A percentile compares a stretch with the other conserved stretches of the same genome.
Evolutionary conservation across 2,888 invertebrate genomes (phyloP).

Genomic region (Rapana venosa): DNA sequence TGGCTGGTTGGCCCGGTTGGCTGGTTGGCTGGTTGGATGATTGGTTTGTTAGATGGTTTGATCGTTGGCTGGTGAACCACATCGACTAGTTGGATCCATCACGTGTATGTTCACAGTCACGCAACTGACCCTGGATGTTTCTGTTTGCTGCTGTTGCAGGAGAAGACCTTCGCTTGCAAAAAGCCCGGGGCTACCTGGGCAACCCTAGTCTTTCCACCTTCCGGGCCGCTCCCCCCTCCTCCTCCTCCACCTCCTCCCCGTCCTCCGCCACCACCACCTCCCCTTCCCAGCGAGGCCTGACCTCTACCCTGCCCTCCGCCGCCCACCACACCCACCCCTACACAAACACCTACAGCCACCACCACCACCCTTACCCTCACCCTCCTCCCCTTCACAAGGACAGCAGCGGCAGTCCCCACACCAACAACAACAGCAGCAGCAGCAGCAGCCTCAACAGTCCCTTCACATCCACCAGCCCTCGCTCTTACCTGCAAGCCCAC

Average conservation of each 20-base stretch:
- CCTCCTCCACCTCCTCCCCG: too few relatives aligned
- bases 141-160: not conserved
- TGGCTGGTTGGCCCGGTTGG: too few relatives aligned
- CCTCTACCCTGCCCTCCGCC: not conserved
- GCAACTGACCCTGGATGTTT: not conserved
- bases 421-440: not conserved
- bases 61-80: too few relatives aligned
- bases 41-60: too few relatives aligned
- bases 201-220: constrained; percentile 41
- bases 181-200: constrained; percentile 32
- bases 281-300: constrained; percentile 1
- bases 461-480: constrained; percentile 23
- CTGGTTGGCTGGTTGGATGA: too few relatives aligned
- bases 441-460: constrained; percentile 24
- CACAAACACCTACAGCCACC: constrained; percentile 34
- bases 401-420: not conserved
- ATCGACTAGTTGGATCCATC: too few relatives aligned
- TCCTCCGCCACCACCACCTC: not conserved
- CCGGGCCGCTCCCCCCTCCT: constrained; percentile 4
- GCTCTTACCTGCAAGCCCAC: constrained; percentile 38
- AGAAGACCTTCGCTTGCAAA: constrained; percentile 30
- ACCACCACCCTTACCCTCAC: not conserved
- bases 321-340: constrained; percentile 32
- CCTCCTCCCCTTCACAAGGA: not conserved
- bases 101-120: too few relatives aligned